Conservation (phyloP, 2,888 invertebrate species). For the Apamea monoglypha region DNA sequence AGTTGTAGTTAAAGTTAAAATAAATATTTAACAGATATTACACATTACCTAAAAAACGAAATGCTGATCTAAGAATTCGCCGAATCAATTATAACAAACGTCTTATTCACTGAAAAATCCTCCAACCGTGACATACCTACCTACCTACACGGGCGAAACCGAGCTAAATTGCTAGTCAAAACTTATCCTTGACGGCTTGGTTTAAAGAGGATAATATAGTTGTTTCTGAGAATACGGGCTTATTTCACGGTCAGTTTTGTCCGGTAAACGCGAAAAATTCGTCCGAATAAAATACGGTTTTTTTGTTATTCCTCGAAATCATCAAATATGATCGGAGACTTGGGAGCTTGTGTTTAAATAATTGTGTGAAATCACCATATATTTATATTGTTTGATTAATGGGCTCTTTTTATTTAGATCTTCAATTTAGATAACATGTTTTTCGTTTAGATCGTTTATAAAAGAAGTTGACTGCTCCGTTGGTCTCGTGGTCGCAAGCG, state of each 20-base stretch:
- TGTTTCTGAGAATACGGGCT: conserved; percentile 77
- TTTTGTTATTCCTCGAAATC: conserved; percentile 58
- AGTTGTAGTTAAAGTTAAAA: not conserved
- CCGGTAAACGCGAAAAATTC: conserved; percentile 67
- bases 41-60: not conserved
- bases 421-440: conserved; percentile 17
- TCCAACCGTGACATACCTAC: conserved; percentile 45
- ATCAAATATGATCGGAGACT: conserved; percentile 40
- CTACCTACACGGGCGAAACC: conserved; percentile 29
- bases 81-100: conserved; percentile 46
- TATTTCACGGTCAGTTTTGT: conserved; percentile 85
- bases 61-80: conserved; percentile 35
- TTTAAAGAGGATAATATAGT: conserved; percentile 71
- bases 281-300: conserved; percentile 35
- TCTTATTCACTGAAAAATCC: conserved; percentile 40
- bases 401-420: conserved; percentile 26
- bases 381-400: conserved; percentile 34
- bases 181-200: conserved; percentile 44
- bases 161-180: conserved; percentile 49
- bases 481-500: no score
- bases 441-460: not conserved
- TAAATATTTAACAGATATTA: not conserved
- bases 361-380: conserved; percentile 29
- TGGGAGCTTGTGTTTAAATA: conserved; percentile 12
- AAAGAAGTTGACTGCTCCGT: no score